These are phyloP conservation scores for Tenthredo notha DNA, from an alignment of 2,888 invertebrate genomes.

Conservation along the genomic window DNA sequence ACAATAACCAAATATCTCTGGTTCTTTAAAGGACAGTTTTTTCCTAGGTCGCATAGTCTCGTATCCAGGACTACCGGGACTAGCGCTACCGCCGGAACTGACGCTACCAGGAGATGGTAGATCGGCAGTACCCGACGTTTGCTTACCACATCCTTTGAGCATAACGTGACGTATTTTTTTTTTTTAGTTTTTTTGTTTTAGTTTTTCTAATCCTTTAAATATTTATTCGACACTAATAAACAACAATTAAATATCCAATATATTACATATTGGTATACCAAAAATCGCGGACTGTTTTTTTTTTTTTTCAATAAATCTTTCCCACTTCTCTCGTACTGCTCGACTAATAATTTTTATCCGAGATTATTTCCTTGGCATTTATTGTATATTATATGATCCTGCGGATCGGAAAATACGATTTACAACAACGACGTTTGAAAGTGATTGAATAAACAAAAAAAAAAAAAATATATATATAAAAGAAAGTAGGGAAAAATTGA, in stretches of 20 bases:
- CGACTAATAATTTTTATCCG: neutral
- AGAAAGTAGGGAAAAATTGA: neutral
- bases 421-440: neutral
- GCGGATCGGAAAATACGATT: neutral
- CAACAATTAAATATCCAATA: too few species aligned
- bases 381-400: neutral
- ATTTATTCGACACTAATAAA: neutral
- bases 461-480: neutral
- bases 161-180: slow-evolving; percentile 55
- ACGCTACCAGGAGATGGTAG: slow-evolving; percentile 65
- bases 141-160: slow-evolving; percentile 64
- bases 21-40: slow-evolving; percentile 93
- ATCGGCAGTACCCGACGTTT: slow-evolving; percentile 61
- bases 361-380: slow-evolving; percentile 15
- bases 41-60: slow-evolving; percentile 83
- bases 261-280: too few species aligned
- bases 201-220: neutral
- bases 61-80: slow-evolving; percentile 54
- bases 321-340: too few species aligned
- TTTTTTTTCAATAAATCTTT: neutral
- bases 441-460: neutral
- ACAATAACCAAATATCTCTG: slow-evolving; percentile 83
- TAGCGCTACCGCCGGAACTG: slow-evolving; percentile 70
- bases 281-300: neutral
- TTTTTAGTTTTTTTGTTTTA: neutral